Evolutionary conservation across 1,140 invertebrate genomes (phyloP), one percentile per base, ranked within the genome.

Genomic region (Leucophenga varia): DNA sequence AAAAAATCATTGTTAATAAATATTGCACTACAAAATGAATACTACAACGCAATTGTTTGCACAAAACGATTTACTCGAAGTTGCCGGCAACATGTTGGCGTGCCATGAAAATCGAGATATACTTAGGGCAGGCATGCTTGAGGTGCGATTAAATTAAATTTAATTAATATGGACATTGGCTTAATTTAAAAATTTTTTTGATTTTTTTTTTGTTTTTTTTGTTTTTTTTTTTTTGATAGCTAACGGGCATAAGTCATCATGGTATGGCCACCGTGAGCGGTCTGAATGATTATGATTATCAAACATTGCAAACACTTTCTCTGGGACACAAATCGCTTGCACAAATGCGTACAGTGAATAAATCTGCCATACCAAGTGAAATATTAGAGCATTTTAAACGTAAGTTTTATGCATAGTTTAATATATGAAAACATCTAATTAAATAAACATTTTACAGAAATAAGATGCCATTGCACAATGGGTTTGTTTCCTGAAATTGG

Each of bases 401-500:
- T 93, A 90, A 87, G 47, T 54, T 31, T 20, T 46, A 17, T 39
- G 13, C 6, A 13, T 19, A 3, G 20, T n/a, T n/a, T n/a, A n/a
- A n/a, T n/a, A n/a, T n/a, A n/a, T n/a, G n/a, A n/a, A n/a, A n/a
- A n/a, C n/a, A n/a, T n/a, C n/a, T n/a, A n/a, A n/a, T n/a, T n/a
- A n/a, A 43, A 63, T 72, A 73, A 71, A 52, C 39, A 52, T 48
- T 43, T 28, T 45, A 49, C 64, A 93, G 90, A 91, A 80, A 88
- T 94, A 80, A 92, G 95, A 77, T 93, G 89, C 59, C 91, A 95
- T 70, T 96, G 91, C 72, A 86, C 91, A 77, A 97, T 97, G 90
- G 96, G 96, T 5, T 76, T 98, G 5, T 97, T 98, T 79, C 89
- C 94, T 46, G 93, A 96, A 74, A 96, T 99, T 56, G 88, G 87